Evolutionary conservation across 1,140 invertebrate genomes (phyloP).

Genomic region (Mesaphorura yosii): DNA sequence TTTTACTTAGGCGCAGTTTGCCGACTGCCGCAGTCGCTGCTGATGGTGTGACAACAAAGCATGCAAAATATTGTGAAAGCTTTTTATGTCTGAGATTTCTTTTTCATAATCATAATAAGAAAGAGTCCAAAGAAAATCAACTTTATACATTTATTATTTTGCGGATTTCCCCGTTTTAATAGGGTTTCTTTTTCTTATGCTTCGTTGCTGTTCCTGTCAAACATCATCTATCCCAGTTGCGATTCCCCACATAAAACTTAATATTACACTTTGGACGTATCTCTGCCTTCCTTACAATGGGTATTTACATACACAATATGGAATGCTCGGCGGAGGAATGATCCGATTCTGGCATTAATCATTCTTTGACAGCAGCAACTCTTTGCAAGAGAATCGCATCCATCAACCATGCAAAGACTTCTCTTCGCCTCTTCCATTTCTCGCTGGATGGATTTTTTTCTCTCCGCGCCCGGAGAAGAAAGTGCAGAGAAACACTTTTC

Average conservation of each 20-base stretch:
- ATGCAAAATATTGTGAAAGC: conserved; percentile 1
- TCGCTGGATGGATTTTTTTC: not conserved
- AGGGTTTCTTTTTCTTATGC: conserved; percentile 7
- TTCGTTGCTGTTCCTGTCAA: not conserved
- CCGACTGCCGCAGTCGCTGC: no score
- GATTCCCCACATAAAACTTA: no score
- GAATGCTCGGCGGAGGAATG: conserved; percentile 21
- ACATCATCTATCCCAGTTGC: no score
- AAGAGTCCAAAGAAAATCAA: conserved; percentile 6
- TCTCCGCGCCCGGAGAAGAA: no score
- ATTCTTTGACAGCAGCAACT: conserved; percentile 31
- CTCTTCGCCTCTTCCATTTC: conserved; percentile 8
- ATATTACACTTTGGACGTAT: no score
- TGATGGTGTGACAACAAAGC: conserved; percentile 1
- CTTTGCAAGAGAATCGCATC: conserved; percentile 28
- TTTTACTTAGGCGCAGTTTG: no score
- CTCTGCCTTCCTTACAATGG: no score
- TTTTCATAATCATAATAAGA: not conserved
- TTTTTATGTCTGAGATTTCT: not conserved
- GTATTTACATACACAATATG: no score
- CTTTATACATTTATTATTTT: conserved; percentile 20
- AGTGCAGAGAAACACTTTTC: not conserved
- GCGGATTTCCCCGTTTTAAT: conserved; percentile 23
- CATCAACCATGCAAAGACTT: conserved; percentile 26
- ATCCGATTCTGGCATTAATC: conserved; percentile 31